These are phyloP conservation scores for Miltochrista miniata DNA, from an alignment of 2,888 invertebrate genomes.

Conservation along the genomic window DNA sequence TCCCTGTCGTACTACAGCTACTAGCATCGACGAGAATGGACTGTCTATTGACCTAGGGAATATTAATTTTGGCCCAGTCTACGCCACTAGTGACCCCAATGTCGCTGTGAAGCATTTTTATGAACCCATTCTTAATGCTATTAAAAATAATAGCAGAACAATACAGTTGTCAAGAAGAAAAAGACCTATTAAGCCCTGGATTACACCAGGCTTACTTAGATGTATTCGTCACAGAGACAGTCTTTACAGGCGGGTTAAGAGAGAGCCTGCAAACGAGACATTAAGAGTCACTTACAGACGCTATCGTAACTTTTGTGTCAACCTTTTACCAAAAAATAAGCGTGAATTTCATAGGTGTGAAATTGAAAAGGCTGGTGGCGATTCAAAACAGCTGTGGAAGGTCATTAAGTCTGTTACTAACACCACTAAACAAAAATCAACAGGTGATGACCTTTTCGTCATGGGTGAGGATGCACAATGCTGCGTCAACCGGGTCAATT, in stretches of 20 bases:
- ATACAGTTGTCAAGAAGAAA: not conserved
- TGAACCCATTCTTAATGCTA: not conserved
- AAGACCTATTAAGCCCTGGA: not conserved
- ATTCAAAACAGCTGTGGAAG: not conserved
- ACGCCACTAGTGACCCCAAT: not conserved
- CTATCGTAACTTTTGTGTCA: conserved; percentile 2
- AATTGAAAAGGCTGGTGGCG: not conserved
- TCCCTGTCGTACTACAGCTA: not conserved
- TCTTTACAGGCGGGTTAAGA: not conserved
- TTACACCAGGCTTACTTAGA: not conserved
- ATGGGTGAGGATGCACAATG: not conserved
- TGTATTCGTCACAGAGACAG: conserved; percentile 2
- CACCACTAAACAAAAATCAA: not conserved
- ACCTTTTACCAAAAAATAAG: not conserved
- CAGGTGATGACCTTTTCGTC: not conserved
- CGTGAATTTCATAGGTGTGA: not conserved
- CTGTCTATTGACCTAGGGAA: not conserved
- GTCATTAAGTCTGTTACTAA: not conserved
- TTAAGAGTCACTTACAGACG: not conserved
- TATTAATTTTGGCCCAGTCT: not conserved
- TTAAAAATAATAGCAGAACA: not conserved
- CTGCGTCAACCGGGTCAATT: not conserved
- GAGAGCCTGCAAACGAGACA: not conserved
- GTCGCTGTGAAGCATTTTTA: not conserved
- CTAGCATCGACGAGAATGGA: not conserved